A percentile compares a stretch with the other conserved stretches of the same genome.
Conservation (phyloP, 92 coral and sea anemone species). For the Nematostella vectensis region DNA sequence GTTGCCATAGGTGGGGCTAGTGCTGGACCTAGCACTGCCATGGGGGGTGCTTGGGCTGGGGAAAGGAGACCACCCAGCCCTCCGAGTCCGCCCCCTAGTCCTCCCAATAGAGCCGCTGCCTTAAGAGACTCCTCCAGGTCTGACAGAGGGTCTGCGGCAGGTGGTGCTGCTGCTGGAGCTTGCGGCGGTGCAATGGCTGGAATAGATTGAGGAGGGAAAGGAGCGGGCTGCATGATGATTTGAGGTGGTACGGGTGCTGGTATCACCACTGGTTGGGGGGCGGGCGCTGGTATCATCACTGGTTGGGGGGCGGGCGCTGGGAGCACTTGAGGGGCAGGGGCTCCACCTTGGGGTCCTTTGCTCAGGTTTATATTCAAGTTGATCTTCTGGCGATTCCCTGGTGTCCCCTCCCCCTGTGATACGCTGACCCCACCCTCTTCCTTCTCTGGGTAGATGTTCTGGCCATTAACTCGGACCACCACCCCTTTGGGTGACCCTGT, state of each 20-base stretch:
- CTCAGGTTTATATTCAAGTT: neutral
- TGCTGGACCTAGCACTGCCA: neutral
- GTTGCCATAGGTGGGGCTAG: neutral
- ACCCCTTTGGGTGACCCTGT: slow-evolving; percentile 36
- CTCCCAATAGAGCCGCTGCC: neutral
- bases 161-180: neutral
- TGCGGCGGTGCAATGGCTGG: neutral
- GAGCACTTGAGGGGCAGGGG: neutral
- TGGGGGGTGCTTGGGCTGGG: neutral
- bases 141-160: neutral
- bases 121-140: too few relatives aligned
- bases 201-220: neutral
- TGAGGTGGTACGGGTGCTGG: neutral
- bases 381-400: neutral
- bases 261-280: neutral
- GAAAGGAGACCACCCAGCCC: neutral
- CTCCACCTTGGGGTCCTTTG: neutral
- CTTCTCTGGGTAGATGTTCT: slow-evolving; percentile 30
- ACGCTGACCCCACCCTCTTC: slow-evolving; percentile 1
- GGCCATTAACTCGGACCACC: slow-evolving; percentile 47
- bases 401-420: neutral
- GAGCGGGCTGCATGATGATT: neutral
- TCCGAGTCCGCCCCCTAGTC: neutral
- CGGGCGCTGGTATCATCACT: neutral
- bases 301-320: neutral